Base-by-base conservation (phyloP, 1,140 invertebrate genomes). In the Caenorhabditis remanei region DNA sequence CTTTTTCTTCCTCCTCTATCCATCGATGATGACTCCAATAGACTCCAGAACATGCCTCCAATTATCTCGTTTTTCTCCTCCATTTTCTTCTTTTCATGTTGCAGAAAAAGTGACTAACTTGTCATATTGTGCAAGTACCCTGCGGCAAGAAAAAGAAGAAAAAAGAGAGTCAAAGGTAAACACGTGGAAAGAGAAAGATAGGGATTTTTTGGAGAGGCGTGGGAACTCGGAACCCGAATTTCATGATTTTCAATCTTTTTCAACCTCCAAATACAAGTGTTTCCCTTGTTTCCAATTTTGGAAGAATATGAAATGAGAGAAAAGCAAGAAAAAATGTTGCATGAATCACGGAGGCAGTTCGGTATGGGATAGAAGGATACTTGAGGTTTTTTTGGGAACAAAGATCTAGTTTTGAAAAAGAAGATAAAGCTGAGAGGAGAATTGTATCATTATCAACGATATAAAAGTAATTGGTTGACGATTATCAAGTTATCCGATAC, bases 161-260 rank as follows among this genome's bases (percentile, higher is more conserved):
- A 46, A 55, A 75, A 58, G 24, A 75, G 24, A 71, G 89, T 61
- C 86, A 89, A 58, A 71, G 46, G 75, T 43, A 40, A 65, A 48
- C 55, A 53, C 53, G 79, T 71, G 58, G 63, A 87, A 82, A 24
- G 19, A 43, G 32, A 58, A 79, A 6, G 40, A 40, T 40, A 9
- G n/a, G 14, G 50, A 40, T 32, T 9, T 40, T 11, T 9, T 19
- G n/a, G 71, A 79, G 46, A 50, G 71, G 71, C 71, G 71, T 79
- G 71, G 71, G 71, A 79, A 71, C 40, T n/a, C 41, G 32, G 32
- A 32, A 71, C n/a, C 40, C 21, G 40, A 71, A 19, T 40, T 24
- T 13, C n/a, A 79, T 79, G 71, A 79, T 79, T 79, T 79, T 48
- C 71, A 79, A 79, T 79, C 71, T 50, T 50, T 79, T 75, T 32